Conservation (phyloP, 2,888 invertebrate genomes). For the Pocota personata region DNA sequence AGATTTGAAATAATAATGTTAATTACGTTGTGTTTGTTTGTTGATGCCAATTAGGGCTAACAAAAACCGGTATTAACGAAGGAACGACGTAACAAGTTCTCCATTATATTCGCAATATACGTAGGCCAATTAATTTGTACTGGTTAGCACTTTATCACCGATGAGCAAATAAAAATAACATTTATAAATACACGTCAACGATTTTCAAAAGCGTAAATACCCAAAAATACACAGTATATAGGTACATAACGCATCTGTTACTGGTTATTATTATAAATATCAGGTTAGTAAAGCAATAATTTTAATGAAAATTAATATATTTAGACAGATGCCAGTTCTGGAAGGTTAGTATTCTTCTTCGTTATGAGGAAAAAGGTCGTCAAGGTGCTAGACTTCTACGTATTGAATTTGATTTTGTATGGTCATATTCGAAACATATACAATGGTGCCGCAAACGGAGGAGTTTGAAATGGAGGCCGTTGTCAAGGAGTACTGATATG, state of each 20-base stretch:
- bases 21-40: not conserved
- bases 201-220: not conserved
- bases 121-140: conserved; percentile 25
- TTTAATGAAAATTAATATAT: no score
- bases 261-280: not conserved
- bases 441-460: no score
- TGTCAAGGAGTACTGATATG: no score
- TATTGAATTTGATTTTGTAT: no score
- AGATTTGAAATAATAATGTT: not conserved
- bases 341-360: no score
- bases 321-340: no score
- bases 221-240: not conserved
- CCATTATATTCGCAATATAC: conserved; percentile 6
- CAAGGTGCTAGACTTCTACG: no score
- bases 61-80: not conserved
- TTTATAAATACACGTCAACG: not conserved
- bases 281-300: not conserved
- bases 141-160: conserved; percentile 15
- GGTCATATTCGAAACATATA: no score
- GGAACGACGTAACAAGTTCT: conserved; percentile 11
- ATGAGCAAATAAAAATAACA: conserved; percentile 5
- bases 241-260: not conserved
- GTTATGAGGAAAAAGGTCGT: no score
- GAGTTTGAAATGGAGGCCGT: no score
- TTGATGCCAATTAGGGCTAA: conserved; percentile 6